Base-by-base conservation (phyloP, 37 sponge, comb jelly and placozoan genomes). In the Bolinopsis microptera region DNA sequence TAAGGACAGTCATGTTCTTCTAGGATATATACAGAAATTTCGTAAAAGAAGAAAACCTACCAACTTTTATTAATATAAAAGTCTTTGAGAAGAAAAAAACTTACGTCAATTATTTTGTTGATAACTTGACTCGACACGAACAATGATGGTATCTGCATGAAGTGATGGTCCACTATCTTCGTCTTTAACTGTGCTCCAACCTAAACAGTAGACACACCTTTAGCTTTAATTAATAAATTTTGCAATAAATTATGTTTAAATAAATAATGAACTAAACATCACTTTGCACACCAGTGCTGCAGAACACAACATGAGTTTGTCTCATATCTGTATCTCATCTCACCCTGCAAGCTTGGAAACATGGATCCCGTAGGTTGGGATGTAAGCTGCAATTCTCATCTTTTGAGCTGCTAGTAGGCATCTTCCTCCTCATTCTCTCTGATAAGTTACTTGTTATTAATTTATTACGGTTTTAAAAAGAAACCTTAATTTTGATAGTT, bases 381-480 rank as follows among this genome's bases (percentile, higher is more conserved):
- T 86, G 90, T 36, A 86, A 38, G 61, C 36, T 86, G 25, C 61
- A 86, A 27, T 86, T 86, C 8, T 86, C 90, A 39, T 86, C 90
- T 77, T 32, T 77, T 2, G 80, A 32, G 32, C 80, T 77, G 5
- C 80, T 32, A 22, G 80, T 77, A 32, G 32, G 80, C 35, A 32
- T 77, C 36, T 77, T 77, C 80, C 32, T 77, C 33, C 80, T 34
- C 37, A 77, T 16, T 35, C 35, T 32, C 27, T 77, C 80, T 77
- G 80, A 77, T 8, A 28, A 28, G n/a, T n/a, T n/a, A n/a, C n/a
- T n/a, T n/a, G n/a, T n/a, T n/a, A n/a, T n/a, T n/a, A n/a, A n/a
- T n/a, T n/a, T n/a, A n/a, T n/a, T n/a, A n/a, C n/a, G n/a, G n/a
- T n/a, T n/a, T n/a, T n/a, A n/a, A n/a, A n/a, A n/a, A n/a, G n/a